Percentiles rank a stretch among this genome's conserved stretches.
Conservation (phyloP, 1,140 invertebrate species). For the Bombus pyrosoma region DNA sequence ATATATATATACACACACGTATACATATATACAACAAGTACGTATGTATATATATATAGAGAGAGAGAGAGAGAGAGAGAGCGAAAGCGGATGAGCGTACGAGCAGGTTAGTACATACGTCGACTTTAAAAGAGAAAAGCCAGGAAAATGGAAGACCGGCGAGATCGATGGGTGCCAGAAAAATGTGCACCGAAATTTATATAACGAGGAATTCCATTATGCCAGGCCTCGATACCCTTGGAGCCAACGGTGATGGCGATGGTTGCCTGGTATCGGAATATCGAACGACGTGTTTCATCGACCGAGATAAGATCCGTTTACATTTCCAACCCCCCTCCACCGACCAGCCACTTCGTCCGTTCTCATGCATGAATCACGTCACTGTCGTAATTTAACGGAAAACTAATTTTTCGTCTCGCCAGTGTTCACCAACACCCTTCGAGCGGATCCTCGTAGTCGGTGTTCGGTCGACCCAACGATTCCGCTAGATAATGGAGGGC, state of each 20-base stretch:
- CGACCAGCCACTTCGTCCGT: neutral
- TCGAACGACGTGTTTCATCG: slow-evolving; percentile 68
- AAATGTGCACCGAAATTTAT: slow-evolving; percentile 70
- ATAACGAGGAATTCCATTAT: slow-evolving; percentile 71
- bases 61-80: too few species aligned
- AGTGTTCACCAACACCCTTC: neutral
- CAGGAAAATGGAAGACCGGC: slow-evolving; percentile 31
- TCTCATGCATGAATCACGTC: slow-evolving; percentile 60
- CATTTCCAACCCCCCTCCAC: slow-evolving; percentile 43
- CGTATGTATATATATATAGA: too few species aligned
- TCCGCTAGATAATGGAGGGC: slow-evolving; percentile 27
- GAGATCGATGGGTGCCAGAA: slow-evolving; percentile 66
- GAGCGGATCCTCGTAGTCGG: slow-evolving; percentile 17
- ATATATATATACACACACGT: too few species aligned
- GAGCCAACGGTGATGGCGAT: slow-evolving; percentile 27
- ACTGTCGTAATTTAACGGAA: slow-evolving; percentile 58
- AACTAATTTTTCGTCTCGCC: slow-evolving; percentile 65
- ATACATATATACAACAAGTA: too few species aligned
- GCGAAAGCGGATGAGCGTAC: slow-evolving; percentile 1
- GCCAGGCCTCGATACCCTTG: slow-evolving; percentile 50
- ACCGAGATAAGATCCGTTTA: slow-evolving; percentile 70
- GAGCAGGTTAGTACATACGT: slow-evolving; percentile 23
- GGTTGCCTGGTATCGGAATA: slow-evolving; percentile 52
- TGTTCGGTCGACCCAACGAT: slow-evolving; percentile 1
- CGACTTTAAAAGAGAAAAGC: slow-evolving; percentile 54